Evolutionary conservation across 1,140 invertebrate genomes (phyloP), one percentile per base, ranked within the genome.

Genomic region (Drosophila prosaltans): DNA sequence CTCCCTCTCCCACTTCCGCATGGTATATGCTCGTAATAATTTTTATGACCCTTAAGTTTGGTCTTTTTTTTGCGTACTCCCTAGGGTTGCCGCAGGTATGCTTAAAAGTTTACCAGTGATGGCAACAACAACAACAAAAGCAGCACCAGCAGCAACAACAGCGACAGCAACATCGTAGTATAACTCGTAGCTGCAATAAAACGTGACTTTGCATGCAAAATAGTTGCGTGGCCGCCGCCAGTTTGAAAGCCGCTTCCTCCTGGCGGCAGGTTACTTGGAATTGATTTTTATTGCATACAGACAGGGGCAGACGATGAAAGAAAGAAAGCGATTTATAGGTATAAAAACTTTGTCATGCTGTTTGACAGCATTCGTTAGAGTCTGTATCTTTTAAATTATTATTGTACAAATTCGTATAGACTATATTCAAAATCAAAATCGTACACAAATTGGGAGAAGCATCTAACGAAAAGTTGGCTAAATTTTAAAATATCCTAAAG

Each of bases 191-290:
- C 81, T 81, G 73, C 79, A 83, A 82, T 86, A 86, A 86, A 86
- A 86, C 82, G 82, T 86, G 83, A 86, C 83, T 86, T 86, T 86
- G 83, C 83, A 88, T 86, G 83, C 83, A 86, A 86, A 86, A 86
- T 88, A 86, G 83, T 85, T 85, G 81, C 83, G 75, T 82, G 74
- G 79, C 72, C 76, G 64, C 9, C 36, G 66, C 9, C 55, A 62
- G 59, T 41, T 68, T 24, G 57, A 45, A 62, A 10, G 24, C 40
- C 7, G 51, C 30, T 26, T 32, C 28, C 59, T 40, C 63, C 43
- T 61, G 57, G 65, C 77, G 81, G 61, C 80, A 79, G 80, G 75
- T 72, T 75, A 82, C 75, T 72, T 72, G 71, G 78, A 85, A 85
- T 85, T 86, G 69, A 85, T 85, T 85, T 81, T 85, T 71, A 84